Conservation (phyloP, 2,888 invertebrate genomes). For the Chelonus formosanus region DNA sequence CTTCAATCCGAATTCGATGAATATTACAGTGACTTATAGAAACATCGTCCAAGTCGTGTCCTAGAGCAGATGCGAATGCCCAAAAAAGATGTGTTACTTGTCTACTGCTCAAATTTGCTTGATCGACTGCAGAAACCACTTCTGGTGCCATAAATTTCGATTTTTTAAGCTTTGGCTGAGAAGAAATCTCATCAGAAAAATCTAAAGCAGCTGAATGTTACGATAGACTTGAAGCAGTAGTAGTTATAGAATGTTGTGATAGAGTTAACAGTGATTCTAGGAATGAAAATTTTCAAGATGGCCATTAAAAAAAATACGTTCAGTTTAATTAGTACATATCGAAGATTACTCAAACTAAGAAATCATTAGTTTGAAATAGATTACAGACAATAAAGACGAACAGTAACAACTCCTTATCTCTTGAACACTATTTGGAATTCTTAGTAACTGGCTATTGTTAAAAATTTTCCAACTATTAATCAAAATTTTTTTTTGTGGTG, state of each 20-base stretch:
- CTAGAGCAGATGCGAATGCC: neutral
- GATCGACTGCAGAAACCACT: slow-evolving; percentile 12
- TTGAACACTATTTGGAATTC: too few species aligned
- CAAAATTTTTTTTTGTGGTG: too few species aligned
- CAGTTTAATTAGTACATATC: too few species aligned
- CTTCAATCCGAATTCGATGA: neutral
- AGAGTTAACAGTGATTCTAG: slow-evolving; percentile 15
- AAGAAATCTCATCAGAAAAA: slow-evolving; percentile 16
- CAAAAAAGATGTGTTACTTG: neutral
- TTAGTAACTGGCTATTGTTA: too few species aligned
- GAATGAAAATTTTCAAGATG: slow-evolving; percentile 18
- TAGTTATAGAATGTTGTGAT: slow-evolving; percentile 23
- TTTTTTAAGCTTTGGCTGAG: slow-evolving; percentile 15
- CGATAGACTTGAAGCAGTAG: slow-evolving; percentile 8
- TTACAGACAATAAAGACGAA: too few species aligned
- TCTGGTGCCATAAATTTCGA: slow-evolving; percentile 12
- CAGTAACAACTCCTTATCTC: too few species aligned
- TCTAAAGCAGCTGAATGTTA: slow-evolving; percentile 9
- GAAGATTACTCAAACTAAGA: too few species aligned
- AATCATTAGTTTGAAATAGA: too few species aligned
- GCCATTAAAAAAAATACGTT: too few species aligned
- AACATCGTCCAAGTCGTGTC: neutral
- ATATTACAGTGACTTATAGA: neutral
- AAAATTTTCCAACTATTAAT: too few species aligned
- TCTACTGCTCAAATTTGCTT: slow-evolving; percentile 3